These are phyloP conservation scores for Onychomys torridus DNA, from an alignment of 2,797 vertebrate genomes.

Conservation along the genomic window DNA sequence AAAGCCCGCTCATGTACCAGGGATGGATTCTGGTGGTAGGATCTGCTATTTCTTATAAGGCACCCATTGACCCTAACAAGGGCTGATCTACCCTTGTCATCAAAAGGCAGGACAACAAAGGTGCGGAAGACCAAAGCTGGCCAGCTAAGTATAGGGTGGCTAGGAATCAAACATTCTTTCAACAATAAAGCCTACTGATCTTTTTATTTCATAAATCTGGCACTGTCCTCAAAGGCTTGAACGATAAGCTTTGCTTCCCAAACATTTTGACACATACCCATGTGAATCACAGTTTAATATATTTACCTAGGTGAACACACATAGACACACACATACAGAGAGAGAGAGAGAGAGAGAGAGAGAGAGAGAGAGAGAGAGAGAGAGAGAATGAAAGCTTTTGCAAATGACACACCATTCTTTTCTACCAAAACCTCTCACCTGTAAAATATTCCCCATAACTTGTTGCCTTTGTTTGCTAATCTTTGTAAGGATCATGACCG, in stretches of 20 bases:
- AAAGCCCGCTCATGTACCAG: too few relatives aligned
- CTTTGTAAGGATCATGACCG: too few relatives aligned
- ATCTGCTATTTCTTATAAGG: fast-evolving
- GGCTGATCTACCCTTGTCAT: not conserved
- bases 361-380: too few relatives aligned
- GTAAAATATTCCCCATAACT: not conserved
- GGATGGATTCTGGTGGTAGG: too few relatives aligned
- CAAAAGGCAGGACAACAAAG: not conserved
- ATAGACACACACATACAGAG: too few relatives aligned
- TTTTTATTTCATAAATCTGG: not conserved
- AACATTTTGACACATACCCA: not conserved
- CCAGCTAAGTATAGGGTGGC: not conserved
- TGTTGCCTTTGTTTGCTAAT: not conserved
- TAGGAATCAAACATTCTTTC: not conserved
- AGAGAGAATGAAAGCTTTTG: not conserved
- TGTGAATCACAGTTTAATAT: not conserved
- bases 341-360: too few relatives aligned
- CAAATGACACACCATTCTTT: not conserved
- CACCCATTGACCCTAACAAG: fast-evolving
- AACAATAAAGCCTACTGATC: not conserved
- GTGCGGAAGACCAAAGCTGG: fast-evolving
- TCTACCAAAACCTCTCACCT: not conserved
- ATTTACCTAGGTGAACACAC: not conserved
- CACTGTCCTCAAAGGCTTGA: not conserved
- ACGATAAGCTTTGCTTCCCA: not conserved